These are phyloP conservation scores for Philaenus spumarius DNA, from an alignment of 1,140 invertebrate genomes.

Conservation along the genomic window DNA sequence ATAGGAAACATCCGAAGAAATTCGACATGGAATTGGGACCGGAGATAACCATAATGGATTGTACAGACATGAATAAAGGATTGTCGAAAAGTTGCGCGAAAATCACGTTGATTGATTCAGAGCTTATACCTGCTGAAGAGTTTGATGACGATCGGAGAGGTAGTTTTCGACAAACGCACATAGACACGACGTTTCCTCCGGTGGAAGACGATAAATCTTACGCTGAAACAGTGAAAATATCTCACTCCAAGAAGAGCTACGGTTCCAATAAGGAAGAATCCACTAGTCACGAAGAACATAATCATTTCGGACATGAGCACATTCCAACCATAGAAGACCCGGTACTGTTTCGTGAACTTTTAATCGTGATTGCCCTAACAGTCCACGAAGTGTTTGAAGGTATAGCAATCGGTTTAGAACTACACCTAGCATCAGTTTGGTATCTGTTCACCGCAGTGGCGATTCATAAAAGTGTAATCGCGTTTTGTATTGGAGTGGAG, in stretches of 20 bases:
- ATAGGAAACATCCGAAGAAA: too few relatives aligned
- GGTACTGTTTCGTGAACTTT: slow-evolving; percentile 36
- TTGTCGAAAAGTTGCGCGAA: background rate
- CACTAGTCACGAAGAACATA: background rate
- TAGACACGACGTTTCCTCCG: too few relatives aligned
- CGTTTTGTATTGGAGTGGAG: slow-evolving; percentile 48
- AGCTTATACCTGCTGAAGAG: too few relatives aligned
- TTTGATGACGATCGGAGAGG: too few relatives aligned
- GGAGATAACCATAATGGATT: too few relatives aligned
- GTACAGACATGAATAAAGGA: background rate
- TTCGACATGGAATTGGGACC: too few relatives aligned
- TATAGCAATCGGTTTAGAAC: slow-evolving; percentile 54
- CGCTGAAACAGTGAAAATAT: background rate
- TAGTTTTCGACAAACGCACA: too few relatives aligned
- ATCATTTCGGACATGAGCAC: slow-evolving; percentile 5
- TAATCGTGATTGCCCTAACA: slow-evolving; percentile 53
- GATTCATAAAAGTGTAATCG: slow-evolving; percentile 53
- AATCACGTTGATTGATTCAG: too few relatives aligned
- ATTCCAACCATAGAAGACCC: slow-evolving; percentile 7
- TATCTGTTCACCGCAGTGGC: slow-evolving; percentile 62
- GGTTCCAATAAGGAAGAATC: background rate
- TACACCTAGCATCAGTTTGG: slow-evolving; percentile 40
- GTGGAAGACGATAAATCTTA: too few relatives aligned
- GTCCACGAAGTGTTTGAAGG: slow-evolving; percentile 61
- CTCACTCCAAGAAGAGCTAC: background rate